phyloP scores from a whole-genome alignment of 2,888 invertebrate genomes.

The Pyrrhia umbra region DNA sequence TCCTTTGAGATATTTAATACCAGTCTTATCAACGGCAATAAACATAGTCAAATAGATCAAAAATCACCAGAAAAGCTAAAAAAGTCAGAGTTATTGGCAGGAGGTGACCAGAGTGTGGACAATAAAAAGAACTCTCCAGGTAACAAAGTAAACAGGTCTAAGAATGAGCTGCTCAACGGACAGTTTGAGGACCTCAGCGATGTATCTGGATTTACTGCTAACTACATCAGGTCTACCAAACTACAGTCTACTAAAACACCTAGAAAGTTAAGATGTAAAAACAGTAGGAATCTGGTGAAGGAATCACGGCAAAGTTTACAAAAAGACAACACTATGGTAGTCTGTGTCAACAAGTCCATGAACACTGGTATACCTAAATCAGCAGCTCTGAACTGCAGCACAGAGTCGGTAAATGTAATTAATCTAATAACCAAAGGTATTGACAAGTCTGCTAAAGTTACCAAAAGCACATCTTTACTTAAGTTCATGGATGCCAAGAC shows the following conservation, averaged over 20 bases:
- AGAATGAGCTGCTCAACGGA: constrained; percentile 70
- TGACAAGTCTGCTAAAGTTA: constrained; percentile 69
- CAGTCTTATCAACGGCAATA: constrained; percentile 68
- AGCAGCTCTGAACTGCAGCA: constrained; percentile 76
- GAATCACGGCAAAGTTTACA: constrained; percentile 68
- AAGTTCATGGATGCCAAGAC: constrained; percentile 77
- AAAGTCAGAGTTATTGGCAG: constrained; percentile 60
- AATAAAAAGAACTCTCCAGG: constrained; percentile 61
- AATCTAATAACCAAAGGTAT: constrained; percentile 78
- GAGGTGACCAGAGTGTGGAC: constrained; percentile 64
- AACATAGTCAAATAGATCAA: constrained; percentile 56
- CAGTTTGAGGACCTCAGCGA: constrained; percentile 86
- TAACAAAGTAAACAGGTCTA: constrained; percentile 56
- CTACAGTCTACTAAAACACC: constrained; percentile 77
- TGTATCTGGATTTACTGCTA: constrained; percentile 87
- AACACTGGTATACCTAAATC: constrained; percentile 71
- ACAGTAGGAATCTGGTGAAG: constrained; percentile 74
- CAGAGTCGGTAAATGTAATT: constrained; percentile 81
- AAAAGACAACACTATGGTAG: constrained; percentile 70
- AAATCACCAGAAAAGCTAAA: constrained; percentile 57
- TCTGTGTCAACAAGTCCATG: constrained; percentile 79
- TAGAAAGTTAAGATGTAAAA: constrained; percentile 76
- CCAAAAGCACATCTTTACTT: constrained; percentile 77
- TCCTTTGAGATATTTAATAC: constrained; percentile 75
- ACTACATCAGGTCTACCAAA: constrained; percentile 87